These are phyloP conservation scores for Plodia interpunctella DNA, from an alignment of 1,140 invertebrate species.

Conservation along the genomic window DNA sequence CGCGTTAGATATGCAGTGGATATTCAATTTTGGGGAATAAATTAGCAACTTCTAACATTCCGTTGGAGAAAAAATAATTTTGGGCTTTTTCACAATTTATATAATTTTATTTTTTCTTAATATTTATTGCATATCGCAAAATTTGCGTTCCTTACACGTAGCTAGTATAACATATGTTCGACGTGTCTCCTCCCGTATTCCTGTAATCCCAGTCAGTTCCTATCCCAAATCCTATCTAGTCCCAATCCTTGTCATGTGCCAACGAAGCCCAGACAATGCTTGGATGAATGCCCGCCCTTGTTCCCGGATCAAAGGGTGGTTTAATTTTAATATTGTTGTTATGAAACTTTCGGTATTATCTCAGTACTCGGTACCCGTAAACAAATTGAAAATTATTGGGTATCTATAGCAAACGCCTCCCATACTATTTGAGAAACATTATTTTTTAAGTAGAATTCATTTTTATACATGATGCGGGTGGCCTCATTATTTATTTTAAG, in stretches of 20 bases:
- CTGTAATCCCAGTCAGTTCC: conserved; percentile 44
- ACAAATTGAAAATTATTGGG: conserved; percentile 24
- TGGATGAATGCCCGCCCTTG: conserved; percentile 32
- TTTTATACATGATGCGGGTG: conserved; percentile 49
- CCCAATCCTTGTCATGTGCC: conserved; percentile 65
- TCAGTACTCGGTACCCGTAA: conserved; percentile 28
- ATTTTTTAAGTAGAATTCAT: conserved; percentile 55
- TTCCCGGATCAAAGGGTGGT: conserved; percentile 4
- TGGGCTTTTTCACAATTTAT: conserved; percentile 33
- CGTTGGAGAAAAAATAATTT: conserved; percentile 45
- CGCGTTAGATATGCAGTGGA: conserved; percentile 47
- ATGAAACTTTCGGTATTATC: conserved; percentile 17
- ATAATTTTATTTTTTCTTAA: conserved; percentile 30
- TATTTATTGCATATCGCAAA: conserved; percentile 16
- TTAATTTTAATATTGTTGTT: background rate
- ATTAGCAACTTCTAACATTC: conserved; percentile 60
- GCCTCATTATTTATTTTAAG: conserved; percentile 67
- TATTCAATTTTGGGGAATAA: conserved; percentile 55
- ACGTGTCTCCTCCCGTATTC: conserved; percentile 35
- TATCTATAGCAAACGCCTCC: conserved; percentile 1
- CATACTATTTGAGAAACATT: conserved; percentile 21
- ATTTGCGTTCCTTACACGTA: conserved; percentile 9
- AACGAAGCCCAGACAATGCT: conserved; percentile 60
- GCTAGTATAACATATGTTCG: conserved; percentile 11
- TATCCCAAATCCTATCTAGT: conserved; percentile 68